phyloP scores from a whole-genome alignment of 2,888 invertebrate genomes.

The Caenorhabditis macrosperma region DNA sequence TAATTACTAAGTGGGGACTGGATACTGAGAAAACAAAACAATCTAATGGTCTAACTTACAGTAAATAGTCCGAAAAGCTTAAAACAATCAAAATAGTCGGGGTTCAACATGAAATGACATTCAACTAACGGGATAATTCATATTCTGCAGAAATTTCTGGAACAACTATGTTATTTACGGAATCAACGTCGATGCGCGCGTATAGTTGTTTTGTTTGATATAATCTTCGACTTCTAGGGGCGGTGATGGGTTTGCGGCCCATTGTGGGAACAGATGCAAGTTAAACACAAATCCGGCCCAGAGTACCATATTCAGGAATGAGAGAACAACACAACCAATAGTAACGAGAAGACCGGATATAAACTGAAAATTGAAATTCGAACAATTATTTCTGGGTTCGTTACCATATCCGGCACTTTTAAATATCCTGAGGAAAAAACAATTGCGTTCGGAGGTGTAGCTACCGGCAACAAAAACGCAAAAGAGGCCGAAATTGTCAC shows the following conservation, averaged over 20 bases:
- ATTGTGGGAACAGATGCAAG: constrained; percentile 67
- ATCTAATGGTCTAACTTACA: too few species aligned
- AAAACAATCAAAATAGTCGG: too few species aligned
- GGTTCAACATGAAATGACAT: too few species aligned
- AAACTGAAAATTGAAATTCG: constrained; percentile 45
- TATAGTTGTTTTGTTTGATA: constrained; percentile 45
- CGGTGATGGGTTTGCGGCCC: constrained; percentile 58
- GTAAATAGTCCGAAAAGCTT: too few species aligned
- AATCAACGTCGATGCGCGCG: constrained; percentile 4
- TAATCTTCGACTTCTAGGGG: constrained; percentile 50
- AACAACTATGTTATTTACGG: neutral
- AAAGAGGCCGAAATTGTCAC: constrained; percentile 80
- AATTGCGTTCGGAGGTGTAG: constrained; percentile 93
- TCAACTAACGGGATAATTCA: too few species aligned
- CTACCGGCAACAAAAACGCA: constrained; percentile 85
- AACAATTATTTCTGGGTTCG: too few species aligned
- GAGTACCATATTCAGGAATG: constrained; percentile 60
- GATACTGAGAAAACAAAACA: too few species aligned
- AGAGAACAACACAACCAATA: constrained; percentile 61
- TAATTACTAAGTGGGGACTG: too few species aligned
- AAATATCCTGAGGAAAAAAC: constrained; percentile 69
- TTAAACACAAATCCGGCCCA: constrained; percentile 66
- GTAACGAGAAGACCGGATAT: constrained; percentile 66
- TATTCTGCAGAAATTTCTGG: too few species aligned
- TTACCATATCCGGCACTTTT: constrained; percentile 72